These are phyloP conservation scores for Cryptomyrus ogoouensis DNA, from an alignment of 2,113 vertebrate species.

Conservation along the genomic window DNA sequence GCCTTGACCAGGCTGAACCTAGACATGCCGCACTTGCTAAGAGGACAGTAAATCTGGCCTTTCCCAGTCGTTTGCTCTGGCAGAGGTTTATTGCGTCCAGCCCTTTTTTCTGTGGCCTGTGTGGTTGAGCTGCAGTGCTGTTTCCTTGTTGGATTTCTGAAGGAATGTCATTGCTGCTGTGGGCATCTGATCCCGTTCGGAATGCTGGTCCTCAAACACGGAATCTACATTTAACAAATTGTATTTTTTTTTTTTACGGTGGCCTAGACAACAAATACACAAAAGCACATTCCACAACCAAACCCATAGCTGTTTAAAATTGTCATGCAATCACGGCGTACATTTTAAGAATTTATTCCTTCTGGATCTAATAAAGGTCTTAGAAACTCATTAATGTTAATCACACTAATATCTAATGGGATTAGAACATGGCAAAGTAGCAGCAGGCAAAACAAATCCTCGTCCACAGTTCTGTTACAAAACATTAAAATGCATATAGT, in stretches of 20 bases:
- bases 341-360: neutral
- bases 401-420: neutral
- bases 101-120: neutral
- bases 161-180: neutral
- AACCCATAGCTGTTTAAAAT: neutral
- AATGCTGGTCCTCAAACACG: neutral
- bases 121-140: neutral
- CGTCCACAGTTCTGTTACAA: neutral
- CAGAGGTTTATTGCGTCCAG: neutral
- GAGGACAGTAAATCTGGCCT: neutral
- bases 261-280: neutral
- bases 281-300: neutral
- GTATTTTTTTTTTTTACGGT: neutral
- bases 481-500: neutral
- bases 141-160: neutral
- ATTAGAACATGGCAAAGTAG: neutral
- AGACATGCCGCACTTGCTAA: neutral
- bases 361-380: neutral
- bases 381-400: neutral
- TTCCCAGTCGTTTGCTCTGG: neutral
- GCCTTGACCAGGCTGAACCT: neutral
- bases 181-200: neutral
- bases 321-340: neutral
- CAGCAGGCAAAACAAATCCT: neutral
- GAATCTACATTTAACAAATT: slow-evolving; percentile 11